Evolutionary conservation across 2,888 invertebrate species (phyloP).

Genomic region (Tubiluchus corallicola): DNA sequence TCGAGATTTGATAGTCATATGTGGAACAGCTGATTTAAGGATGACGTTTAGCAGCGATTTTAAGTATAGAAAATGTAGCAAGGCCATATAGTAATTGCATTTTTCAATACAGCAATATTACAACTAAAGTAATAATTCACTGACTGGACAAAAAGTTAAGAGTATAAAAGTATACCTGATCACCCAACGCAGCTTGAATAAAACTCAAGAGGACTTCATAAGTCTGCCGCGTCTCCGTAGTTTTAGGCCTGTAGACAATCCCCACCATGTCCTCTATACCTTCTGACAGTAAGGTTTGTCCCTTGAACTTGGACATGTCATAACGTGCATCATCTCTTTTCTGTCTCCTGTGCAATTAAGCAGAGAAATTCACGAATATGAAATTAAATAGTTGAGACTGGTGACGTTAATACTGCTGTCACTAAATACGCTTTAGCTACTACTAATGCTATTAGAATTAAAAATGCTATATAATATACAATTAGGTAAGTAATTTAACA

Average conservation of each 20-base stretch:
- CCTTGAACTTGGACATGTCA: slow-evolving; percentile 35
- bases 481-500: not conserved
- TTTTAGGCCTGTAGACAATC: slow-evolving; percentile 83
- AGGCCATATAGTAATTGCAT: not conserved
- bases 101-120: slow-evolving; percentile 2
- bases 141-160: no score
- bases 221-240: slow-evolving; percentile 90
- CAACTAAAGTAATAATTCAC: slow-evolving; percentile 12
- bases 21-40: no score
- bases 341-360: slow-evolving; percentile 20
- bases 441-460: no score
- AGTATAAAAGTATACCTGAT: no score
- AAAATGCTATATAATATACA: no score
- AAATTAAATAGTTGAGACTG: no score
- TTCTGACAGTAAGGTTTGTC: slow-evolving; percentile 50
- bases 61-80: not conserved
- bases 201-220: slow-evolving; percentile 89
- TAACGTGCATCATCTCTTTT: slow-evolving; percentile 63
- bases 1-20: no score
- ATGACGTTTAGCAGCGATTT: not conserved
- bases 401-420: no score
- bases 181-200: slow-evolving; percentile 89
- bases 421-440: no score
- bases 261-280: slow-evolving; percentile 82
- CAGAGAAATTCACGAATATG: no score